Conservation (phyloP, 2,113 vertebrate species). For the Oceanites oceanicus region DNA sequence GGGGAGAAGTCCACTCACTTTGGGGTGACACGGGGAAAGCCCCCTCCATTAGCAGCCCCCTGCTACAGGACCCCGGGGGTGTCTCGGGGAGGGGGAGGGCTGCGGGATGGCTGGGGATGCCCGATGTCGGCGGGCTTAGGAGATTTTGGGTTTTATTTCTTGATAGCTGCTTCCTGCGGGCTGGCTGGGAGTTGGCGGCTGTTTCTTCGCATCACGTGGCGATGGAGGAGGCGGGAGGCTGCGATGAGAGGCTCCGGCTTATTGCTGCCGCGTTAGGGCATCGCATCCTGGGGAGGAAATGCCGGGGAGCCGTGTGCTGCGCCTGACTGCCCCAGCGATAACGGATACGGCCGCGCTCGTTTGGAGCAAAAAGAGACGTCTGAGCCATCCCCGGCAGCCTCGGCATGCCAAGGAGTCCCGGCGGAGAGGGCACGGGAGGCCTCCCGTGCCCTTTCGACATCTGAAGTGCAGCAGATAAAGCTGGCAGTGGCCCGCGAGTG, state of each 20-base stretch:
- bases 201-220: background rate
- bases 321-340: background rate
- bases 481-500: background rate
- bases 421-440: background rate
- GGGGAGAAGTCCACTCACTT: background rate
- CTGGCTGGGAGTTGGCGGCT: background rate
- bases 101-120: accelerated
- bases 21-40: background rate
- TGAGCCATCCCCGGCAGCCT: background rate
- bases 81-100: too few species aligned
- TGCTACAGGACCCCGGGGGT: accelerated
- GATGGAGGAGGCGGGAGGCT: background rate
- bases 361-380: background rate
- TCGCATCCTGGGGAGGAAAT: background rate
- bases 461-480: background rate
- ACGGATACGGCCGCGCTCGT: background rate
- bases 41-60: background rate
- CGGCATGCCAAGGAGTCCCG: background rate
- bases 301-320: background rate
- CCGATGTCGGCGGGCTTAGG: accelerated
- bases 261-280: background rate
- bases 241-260: background rate
- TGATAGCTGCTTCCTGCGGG: background rate
- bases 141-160: background rate
- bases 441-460: background rate